A percentile compares a stretch with the other conserved stretches of the same genome.
Conservation (phyloP, 2,888 invertebrate genomes). For the Protonemura montana region DNA sequence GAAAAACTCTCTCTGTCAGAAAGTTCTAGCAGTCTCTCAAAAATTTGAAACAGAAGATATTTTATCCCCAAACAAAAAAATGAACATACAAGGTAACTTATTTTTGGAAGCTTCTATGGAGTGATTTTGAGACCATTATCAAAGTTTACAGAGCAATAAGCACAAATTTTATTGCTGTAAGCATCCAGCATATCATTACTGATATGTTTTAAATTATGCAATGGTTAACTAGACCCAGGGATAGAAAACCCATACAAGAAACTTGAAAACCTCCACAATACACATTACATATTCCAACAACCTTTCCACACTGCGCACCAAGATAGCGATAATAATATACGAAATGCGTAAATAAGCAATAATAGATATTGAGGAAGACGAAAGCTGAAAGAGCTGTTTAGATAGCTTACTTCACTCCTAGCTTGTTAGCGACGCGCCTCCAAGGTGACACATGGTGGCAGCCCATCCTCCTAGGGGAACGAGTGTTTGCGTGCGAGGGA, state of each 20-base stretch:
- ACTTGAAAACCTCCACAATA: neutral
- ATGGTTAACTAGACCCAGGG: too few relatives aligned
- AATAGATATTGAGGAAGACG: conserved; percentile 23
- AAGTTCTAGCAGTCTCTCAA: too few relatives aligned
- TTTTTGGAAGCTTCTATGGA: too few relatives aligned
- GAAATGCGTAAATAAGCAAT: conserved; percentile 21
- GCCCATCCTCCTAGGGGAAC: conserved; percentile 52
- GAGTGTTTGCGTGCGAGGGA: conserved; percentile 45
- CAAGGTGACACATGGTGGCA: conserved; percentile 78
- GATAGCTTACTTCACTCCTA: conserved; percentile 92
- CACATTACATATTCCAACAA: neutral
- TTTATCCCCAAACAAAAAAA: too few relatives aligned
- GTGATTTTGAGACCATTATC: too few relatives aligned
- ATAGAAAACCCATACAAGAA: too few relatives aligned
- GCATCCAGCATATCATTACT: too few relatives aligned
- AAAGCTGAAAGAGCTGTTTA: conserved; percentile 56
- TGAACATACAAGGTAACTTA: too few relatives aligned
- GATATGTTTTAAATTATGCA: too few relatives aligned
- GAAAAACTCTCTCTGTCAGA: neutral
- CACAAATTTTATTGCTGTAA: too few relatives aligned
- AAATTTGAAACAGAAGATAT: too few relatives aligned
- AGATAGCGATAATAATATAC: conserved; percentile 7
- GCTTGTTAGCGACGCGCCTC: conserved; percentile 92
- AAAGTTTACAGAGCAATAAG: too few relatives aligned
- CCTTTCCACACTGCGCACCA: neutral